Base-by-base conservation (phyloP, 2,888 invertebrate species). In the Agonopterix heracliana region DNA sequence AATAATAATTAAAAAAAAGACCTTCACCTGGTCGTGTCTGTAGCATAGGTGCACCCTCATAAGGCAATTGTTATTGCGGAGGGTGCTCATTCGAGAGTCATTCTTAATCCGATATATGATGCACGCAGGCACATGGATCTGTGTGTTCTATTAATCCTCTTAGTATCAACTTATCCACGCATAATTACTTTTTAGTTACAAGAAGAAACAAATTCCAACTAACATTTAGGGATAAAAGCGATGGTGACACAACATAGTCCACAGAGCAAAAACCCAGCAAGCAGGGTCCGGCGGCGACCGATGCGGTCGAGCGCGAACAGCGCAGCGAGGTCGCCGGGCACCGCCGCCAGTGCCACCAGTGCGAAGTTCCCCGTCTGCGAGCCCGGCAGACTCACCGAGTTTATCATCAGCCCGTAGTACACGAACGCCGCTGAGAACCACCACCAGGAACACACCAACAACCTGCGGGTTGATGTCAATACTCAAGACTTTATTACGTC, bases 361-460 rank as follows among this genome's bases (percentile, higher is more conserved):
- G 94, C 93, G 68, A 94, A 96, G 77, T 95, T 95, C 11, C 93
- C 78, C 71, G 95, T 95, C 70, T 93, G 93, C 71, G 95, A 92
- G 0, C 95, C 95, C 17, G 92, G 91, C 52, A 96, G 78, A 0
- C 92, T 89, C 10, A 94, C 94, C 0, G 95, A 93, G 80, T 94
- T 95, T 57, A 95, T 87, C 3, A 94, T 94, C 48, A 96, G 79
- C 0, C 96, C 96, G 67, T 94, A 95, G 77, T 94, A 96, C 41
- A 95, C 92, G 58, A 95, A 92, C 0, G 94, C 92, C 61, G 93
- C 94, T 0, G 94, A 93, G 41, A 94, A 91, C 95, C 95, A 95
- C 83, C 94, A 94, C 76, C 84, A 87, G 2, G 86, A 86, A 48
- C 86, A 86, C 12, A 85, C 82, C 2, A 78, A 81, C 36, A 87